Conservation (phyloP, 2,113 vertebrate species). For the Archilochus colubris region DNA sequence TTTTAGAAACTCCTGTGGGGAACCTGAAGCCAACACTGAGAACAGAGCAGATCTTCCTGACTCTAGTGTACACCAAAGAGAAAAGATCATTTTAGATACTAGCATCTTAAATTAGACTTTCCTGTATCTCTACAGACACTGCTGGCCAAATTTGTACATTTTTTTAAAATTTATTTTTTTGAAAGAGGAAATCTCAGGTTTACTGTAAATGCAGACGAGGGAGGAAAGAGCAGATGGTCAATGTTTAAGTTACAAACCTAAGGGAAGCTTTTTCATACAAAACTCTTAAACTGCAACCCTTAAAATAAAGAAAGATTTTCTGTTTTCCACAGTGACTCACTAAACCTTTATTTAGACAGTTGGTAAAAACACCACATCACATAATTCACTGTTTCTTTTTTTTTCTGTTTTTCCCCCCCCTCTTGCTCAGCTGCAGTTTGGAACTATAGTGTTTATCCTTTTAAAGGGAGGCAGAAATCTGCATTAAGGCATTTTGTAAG, state of each 20-base stretch:
- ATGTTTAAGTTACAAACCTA: conserved; percentile 77
- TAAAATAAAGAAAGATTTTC: conserved; percentile 80
- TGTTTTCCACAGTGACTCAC: conserved; percentile 81
- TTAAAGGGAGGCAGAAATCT: conserved; percentile 54
- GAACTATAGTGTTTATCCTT: conserved; percentile 53
- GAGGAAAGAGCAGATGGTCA: conserved; percentile 74
- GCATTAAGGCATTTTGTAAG: conserved; percentile 38
- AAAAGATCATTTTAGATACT: background rate
- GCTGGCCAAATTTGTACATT: conserved; percentile 1
- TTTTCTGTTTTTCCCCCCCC: background rate
- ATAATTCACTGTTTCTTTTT: conserved; percentile 71
- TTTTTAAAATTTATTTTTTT: conserved; percentile 6
- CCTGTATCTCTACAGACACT: background rate
- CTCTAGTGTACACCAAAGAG: background rate
- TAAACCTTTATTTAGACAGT: conserved; percentile 84
- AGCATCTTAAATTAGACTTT: background rate
- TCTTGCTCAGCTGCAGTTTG: conserved; percentile 58
- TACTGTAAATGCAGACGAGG: conserved; percentile 69
- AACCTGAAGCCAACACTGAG: background rate
- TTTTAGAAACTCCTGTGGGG: background rate
- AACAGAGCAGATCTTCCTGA: background rate
- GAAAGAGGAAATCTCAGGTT: conserved; percentile 65
- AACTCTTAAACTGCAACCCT: conserved; percentile 74
- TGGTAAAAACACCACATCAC: conserved; percentile 79
- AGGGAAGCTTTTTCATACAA: conserved; percentile 75